A percentile compares a stretch with the other conserved stretches of the same genome.
Evolutionary conservation across 2,797 vertebrate genomes (phyloP).

Genomic region (Myotis findleyi): DNA sequence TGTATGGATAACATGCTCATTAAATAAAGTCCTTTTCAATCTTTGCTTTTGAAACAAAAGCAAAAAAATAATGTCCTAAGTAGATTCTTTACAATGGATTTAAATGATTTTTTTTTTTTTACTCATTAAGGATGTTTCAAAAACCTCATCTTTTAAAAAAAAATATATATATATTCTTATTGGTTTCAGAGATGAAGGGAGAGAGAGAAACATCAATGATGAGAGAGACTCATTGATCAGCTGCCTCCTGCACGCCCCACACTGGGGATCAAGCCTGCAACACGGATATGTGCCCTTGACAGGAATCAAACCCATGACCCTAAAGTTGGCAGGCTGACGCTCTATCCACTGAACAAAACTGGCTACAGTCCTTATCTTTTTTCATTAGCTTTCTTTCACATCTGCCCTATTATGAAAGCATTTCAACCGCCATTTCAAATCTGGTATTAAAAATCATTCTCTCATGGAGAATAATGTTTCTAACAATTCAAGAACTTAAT

Average conservation of each 20-base stretch:
- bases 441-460: not conserved
- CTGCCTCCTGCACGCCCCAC: no score
- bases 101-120: not conserved
- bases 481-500: not conserved
- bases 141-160: not conserved
- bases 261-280: no score
- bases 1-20: not conserved
- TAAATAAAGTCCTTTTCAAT: not conserved
- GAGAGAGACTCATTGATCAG: no score
- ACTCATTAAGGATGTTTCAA: not conserved
- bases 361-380: not conserved
- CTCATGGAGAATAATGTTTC: not conserved
- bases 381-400: not conserved
- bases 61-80: not conserved
- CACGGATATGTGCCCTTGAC: no score
- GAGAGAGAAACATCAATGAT: no score
- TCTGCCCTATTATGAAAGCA: not conserved
- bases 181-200: no score
- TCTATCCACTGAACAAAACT: no score
- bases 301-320: no score
- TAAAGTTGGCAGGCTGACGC: no score
- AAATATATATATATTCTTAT: no score
- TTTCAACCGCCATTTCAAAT: not conserved
- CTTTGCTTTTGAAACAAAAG: slow-evolving; percentile 10
- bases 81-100: not conserved